phyloP scores from a whole-genome alignment of 2,888 invertebrate genomes.

The Stenodema calcarata region DNA sequence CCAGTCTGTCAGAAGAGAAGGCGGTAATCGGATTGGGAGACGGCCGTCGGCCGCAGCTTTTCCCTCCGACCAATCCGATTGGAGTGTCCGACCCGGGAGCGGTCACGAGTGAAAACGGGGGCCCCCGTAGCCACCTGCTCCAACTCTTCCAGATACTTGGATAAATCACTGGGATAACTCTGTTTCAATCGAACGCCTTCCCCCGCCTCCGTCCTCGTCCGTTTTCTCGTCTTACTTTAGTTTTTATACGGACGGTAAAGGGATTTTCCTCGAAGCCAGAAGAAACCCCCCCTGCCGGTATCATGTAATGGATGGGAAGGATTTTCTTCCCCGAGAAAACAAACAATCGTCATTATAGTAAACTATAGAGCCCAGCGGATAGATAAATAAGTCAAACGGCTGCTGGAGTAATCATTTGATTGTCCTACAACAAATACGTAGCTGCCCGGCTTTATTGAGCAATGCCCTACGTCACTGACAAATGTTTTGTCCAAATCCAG shows the following conservation, averaged over 20 bases:
- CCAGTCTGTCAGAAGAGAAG: neutral
- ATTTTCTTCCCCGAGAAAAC: neutral
- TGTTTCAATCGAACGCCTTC: neutral
- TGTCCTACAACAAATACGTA: neutral
- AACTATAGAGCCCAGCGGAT: neutral
- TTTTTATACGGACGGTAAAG: neutral
- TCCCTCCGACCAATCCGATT: neutral
- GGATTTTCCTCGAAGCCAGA: neutral
- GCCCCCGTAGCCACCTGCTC: neutral
- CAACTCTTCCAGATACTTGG: neutral
- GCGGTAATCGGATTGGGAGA: neutral
- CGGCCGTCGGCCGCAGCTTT: neutral
- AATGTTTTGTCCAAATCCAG: too few species aligned
- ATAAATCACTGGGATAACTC: constrained; percentile 2
- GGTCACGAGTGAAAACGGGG: neutral
- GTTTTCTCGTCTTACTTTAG: neutral
- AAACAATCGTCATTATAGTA: neutral
- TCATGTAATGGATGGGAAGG: neutral
- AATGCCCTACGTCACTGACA: neutral
- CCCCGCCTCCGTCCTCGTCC: neutral
- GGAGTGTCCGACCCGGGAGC: neutral
- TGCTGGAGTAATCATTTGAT: neutral
- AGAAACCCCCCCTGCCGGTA: neutral
- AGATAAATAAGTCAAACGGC: neutral
- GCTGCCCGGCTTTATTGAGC: neutral